phyloP scores from a whole-genome alignment of 2,888 invertebrate genomes.

The Perithous albicinctus region DNA sequence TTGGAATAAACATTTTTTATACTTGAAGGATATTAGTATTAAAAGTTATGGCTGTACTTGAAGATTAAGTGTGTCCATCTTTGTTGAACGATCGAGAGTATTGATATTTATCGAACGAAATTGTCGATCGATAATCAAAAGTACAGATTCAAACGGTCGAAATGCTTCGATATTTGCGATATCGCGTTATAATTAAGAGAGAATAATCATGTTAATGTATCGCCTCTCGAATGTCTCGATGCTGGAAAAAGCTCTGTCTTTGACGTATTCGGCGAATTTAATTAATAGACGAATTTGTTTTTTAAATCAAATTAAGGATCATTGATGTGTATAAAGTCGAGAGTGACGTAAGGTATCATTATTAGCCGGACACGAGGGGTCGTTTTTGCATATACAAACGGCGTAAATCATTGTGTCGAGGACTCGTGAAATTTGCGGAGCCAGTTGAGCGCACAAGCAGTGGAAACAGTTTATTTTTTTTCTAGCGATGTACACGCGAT shows the following conservation, averaged over 20 bases:
- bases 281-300: slow-evolving; percentile 50
- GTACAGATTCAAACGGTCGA: background rate
- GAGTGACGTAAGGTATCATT: slow-evolving; percentile 52
- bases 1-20: background rate
- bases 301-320: slow-evolving; percentile 55
- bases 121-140: slow-evolving; percentile 4
- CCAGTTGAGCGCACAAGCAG: background rate
- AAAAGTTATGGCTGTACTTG: background rate
- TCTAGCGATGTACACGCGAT: slow-evolving; percentile 30
- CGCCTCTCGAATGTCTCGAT: slow-evolving; percentile 1
- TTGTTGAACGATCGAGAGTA: background rate
- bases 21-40: background rate
- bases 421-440: slow-evolving; percentile 16
- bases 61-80: background rate
- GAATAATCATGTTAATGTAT: slow-evolving; percentile 19
- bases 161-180: background rate
- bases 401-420: background rate
- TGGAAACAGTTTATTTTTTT: background rate
- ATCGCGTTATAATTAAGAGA: background rate
- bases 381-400: slow-evolving; percentile 3
- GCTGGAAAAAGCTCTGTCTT: slow-evolving; percentile 60
- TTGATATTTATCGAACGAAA: background rate
- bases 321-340: slow-evolving; percentile 55
- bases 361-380: slow-evolving; percentile 24
- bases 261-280: slow-evolving; percentile 74